Evolutionary conservation across 2,888 invertebrate species (phyloP).

Genomic region (Aquatica leii): DNA sequence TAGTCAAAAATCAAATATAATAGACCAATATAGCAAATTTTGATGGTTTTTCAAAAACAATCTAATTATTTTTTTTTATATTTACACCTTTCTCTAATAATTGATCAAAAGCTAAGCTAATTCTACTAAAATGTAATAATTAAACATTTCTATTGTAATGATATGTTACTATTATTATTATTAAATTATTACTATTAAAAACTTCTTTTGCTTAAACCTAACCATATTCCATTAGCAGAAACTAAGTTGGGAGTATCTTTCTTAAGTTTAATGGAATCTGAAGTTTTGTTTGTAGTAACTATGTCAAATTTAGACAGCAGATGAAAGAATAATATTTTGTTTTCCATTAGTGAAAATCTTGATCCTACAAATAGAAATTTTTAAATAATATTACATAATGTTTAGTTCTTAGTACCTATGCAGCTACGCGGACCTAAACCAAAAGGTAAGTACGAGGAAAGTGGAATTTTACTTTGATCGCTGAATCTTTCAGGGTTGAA

Average conservation of each 20-base stretch:
- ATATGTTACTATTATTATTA: too few relatives aligned
- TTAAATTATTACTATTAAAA: too few relatives aligned
- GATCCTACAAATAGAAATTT: background rate
- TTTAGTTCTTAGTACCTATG: background rate
- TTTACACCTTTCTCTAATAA: too few relatives aligned
- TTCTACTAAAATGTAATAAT: too few relatives aligned
- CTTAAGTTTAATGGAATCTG: slow-evolving; percentile 46
- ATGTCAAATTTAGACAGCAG: slow-evolving; percentile 54
- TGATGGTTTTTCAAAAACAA: too few relatives aligned
- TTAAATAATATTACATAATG: background rate
- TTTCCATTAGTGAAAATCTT: background rate
- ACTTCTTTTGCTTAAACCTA: too few relatives aligned
- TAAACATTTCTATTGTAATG: too few relatives aligned
- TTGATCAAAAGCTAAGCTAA: too few relatives aligned
- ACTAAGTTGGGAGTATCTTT: slow-evolving; percentile 56
- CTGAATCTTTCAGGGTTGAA: background rate
- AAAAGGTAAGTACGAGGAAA: background rate
- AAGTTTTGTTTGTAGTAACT: slow-evolving; percentile 37
- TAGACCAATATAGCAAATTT: too few relatives aligned
- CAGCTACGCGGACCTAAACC: background rate
- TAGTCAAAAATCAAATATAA: too few relatives aligned
- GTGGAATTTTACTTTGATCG: background rate
- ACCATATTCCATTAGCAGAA: too few relatives aligned
- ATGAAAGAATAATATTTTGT: slow-evolving; percentile 51
- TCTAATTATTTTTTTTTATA: too few relatives aligned